Conservation (phyloP, 2,113 vertebrate species). For the Eudyptes chrysolophus region DNA sequence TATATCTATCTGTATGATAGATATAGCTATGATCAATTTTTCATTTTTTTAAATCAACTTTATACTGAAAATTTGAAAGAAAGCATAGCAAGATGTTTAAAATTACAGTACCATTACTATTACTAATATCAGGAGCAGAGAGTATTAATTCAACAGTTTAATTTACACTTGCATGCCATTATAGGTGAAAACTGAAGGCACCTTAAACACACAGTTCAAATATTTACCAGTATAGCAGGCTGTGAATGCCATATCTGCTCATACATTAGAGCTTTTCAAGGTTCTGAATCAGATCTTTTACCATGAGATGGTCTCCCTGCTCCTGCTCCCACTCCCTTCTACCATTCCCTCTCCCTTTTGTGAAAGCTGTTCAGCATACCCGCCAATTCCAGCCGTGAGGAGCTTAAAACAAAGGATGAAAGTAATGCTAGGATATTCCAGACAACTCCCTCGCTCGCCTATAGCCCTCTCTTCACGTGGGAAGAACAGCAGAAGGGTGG, state of each 20-base stretch:
- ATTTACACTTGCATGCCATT: neutral
- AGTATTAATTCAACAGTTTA: neutral
- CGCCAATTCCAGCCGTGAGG: neutral
- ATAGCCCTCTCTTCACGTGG: neutral
- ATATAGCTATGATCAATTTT: neutral
- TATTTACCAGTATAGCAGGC: neutral
- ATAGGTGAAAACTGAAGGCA: neutral
- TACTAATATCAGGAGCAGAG: neutral
- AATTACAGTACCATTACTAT: neutral
- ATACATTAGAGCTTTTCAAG: neutral
- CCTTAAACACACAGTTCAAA: neutral
- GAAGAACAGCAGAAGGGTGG: neutral
- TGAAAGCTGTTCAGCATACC: neutral
- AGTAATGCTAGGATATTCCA: neutral
- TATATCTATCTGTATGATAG: no score
- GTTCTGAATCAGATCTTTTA: neutral
- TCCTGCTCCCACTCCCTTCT: neutral
- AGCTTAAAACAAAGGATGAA: neutral
- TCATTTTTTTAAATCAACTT: neutral
- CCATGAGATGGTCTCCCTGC: neutral
- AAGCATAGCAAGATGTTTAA: neutral
- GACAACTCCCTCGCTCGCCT: neutral
- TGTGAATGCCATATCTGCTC: neutral
- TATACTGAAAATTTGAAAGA: neutral
- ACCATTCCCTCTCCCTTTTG: neutral